Percentiles rank a stretch among this genome's conserved stretches.
Conservation (phyloP, 2,113 vertebrate genomes). For the Hemiprocne comata region DNA sequence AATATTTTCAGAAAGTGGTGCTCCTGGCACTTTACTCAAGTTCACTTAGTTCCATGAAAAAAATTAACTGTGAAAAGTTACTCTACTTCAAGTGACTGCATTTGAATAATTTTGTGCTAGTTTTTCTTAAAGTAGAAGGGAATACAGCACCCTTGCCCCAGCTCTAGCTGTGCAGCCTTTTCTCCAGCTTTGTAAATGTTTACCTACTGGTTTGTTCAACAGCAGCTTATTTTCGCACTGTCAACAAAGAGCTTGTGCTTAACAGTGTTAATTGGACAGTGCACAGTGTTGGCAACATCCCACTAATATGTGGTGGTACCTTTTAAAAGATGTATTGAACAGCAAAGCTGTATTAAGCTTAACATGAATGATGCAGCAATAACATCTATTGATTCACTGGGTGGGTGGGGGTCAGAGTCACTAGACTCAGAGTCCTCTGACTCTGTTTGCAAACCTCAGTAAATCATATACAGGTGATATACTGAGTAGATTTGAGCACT, state of each 20-base stretch:
- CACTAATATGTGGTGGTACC: background rate
- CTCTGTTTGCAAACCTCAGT: background rate
- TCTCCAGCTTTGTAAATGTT: constrained; percentile 19
- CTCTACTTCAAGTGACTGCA: background rate
- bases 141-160: background rate
- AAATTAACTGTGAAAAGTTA: constrained; percentile 59
- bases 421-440: background rate
- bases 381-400: background rate
- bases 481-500: background rate
- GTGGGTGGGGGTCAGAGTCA: background rate
- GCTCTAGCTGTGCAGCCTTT: background rate
- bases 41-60: constrained; percentile 35
- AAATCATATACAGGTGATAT: background rate
- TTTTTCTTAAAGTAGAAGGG: constrained; percentile 10
- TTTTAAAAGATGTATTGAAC: background rate
- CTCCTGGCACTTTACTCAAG: constrained; percentile 41
- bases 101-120: background rate
- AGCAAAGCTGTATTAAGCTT: background rate
- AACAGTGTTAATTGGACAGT: background rate
- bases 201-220: background rate
- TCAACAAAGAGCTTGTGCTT: constrained; percentile 11
- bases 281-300: background rate
- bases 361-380: background rate
- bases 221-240: background rate
- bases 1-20: constrained; percentile 39